A percentile compares a stretch with the other conserved stretches of the same genome.
Conservation (phyloP, 2,888 invertebrate species). For the Thysanoteuthis rhombus region DNA sequence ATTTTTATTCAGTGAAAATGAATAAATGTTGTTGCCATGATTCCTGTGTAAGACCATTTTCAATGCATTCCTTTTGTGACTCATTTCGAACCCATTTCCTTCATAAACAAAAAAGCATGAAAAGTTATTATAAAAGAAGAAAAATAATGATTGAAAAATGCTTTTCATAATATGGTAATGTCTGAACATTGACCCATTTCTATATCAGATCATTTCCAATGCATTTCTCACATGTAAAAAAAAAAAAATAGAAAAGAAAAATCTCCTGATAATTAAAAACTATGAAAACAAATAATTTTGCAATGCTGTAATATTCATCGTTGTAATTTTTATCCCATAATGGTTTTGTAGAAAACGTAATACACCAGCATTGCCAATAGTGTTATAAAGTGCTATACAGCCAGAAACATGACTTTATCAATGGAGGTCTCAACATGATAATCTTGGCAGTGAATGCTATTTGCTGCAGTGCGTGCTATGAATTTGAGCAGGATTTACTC, state of each 20-base stretch:
- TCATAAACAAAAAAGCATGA: neutral
- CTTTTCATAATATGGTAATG: slow-evolving; percentile 12
- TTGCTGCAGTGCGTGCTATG: neutral
- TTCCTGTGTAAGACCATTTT: neutral
- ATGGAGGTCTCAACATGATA: neutral
- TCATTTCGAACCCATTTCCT: neutral
- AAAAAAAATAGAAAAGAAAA: neutral
- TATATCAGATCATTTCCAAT: neutral
- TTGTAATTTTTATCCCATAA: neutral
- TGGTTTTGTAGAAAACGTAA: neutral
- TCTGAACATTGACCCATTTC: neutral
- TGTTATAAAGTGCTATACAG: neutral
- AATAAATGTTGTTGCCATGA: neutral
- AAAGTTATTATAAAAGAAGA: neutral
- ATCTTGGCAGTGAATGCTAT: neutral
- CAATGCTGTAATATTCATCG: neutral
- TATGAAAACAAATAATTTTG: neutral
- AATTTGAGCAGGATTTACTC: neutral
- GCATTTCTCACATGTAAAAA: too few relatives aligned
- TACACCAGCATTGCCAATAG: neutral
- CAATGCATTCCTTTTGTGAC: neutral
- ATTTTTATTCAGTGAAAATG: too few relatives aligned
- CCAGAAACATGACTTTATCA: neutral
- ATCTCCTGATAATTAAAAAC: neutral
- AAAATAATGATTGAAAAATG: neutral